Base-by-base conservation (phyloP, 2,113 vertebrate species). In the Psophia crepitans region DNA sequence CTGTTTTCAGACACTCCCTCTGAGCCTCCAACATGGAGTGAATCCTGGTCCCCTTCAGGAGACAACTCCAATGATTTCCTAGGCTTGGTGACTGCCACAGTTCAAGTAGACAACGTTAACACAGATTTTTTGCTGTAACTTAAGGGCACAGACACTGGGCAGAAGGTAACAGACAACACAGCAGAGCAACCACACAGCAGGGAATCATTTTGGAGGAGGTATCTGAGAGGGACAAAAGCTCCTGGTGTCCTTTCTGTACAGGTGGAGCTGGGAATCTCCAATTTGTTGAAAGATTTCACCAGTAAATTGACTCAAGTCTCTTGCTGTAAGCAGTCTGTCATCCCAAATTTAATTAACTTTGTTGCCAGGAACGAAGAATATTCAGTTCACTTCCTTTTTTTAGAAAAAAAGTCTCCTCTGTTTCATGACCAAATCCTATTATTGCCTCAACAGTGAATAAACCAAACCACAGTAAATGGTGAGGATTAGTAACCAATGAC, bases 61-160 rank as follows among this genome's bases (percentile, higher is more conserved):
- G 13, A 60, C 32, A 51, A 3, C 18, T n/a, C 9, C 1, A 11
- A 14, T 30, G 57, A 33, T 75, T 54, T 92, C 66, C 51, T 75
- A 54, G 35, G n/a, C 63, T 51, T 28, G n/a, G 49, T 23, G 32
- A 9, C 37, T 77, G 65, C 41, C 46, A 27, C 24, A 48, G 33
- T 33, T 61, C 12, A n/a, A 48, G 9, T 0, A 2, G 69, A n/a
- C 0, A 1, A 66, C 51, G 19, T 7, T 39, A 39, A 23, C 54
- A 24, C 5, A 33, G 49, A 15, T 85, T 54, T 54, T 74, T 35
- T 54, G 39, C 57, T 57, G 35, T 26, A 69, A 28, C 58, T 77
- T 53, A 28, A 16, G 27, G 32, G 69, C 56, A 57, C 23, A 7
- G 41, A 23, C 16, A 3, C 20, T 3, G 41, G n/a, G 41, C 65